Evolutionary conservation across 2,113 vertebrate genomes (phyloP), one percentile per base, ranked within the genome.

Genomic region (Myotis davidii): DNA sequence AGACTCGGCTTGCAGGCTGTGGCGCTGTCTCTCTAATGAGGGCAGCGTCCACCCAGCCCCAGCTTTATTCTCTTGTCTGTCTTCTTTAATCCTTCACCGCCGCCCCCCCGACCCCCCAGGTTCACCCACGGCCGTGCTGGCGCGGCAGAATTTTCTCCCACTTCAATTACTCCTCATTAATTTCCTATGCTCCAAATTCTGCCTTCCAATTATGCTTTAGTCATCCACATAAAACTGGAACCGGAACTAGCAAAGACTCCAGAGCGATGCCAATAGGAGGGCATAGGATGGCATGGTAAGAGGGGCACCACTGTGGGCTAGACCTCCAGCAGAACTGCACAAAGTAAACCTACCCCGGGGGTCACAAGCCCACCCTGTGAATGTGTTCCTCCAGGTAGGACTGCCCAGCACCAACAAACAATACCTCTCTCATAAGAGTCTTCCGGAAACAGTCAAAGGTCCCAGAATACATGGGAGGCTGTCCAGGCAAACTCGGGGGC

Each of bases 361-460:
- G 18, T 25, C 67, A 87, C 39, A 79, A 39, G 6, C 14, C 37
- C 72, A 72, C 12, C 17, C 23, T 14, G 21, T 85, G 50, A 64
- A 65, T 17, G 17, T 65, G 39, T 56, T 85, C 56, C 52, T 70
- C 39, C 73, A 48, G 69, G 23, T 37, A 73, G 65, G 37, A 81
- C 89, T 34, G 37, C 12, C 61, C 50, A 54, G 32, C 37, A 79
- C n/a, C 8, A 8, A 14, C 34, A 91, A 73, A 94, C 73, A 59
- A 32, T 98, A 99, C 99, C 99, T 99, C 99, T 98, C 98, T 98
- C 85, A 99, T 88, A 9, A 99, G 97, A 42, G 99, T 99, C 98
- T 99, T 99, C 95, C 96, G 99, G 96, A 99, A 99, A 97, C 99
- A 99, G 98, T 99, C 99, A 20, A 99, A 98, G 73, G 99, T 99